A percentile compares a stretch with the other conserved stretches of the same genome.
Conservation (phyloP, 2,797 vertebrate genomes). For the Chaetophractus vellerosus region DNA sequence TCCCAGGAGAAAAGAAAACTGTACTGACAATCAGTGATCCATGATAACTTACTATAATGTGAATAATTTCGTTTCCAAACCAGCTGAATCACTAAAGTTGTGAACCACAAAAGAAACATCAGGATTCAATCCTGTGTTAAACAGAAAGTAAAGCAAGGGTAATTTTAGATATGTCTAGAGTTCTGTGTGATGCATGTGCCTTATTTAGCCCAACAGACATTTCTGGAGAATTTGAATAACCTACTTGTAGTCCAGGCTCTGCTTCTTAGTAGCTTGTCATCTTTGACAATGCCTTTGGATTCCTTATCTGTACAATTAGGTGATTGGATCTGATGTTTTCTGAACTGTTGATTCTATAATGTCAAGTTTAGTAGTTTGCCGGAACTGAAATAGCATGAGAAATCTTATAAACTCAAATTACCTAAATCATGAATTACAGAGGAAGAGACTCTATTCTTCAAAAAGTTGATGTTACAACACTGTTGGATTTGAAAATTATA, state of each 20-base stretch:
- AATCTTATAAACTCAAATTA: not conserved
- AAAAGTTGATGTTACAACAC: not conserved
- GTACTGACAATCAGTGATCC: not conserved
- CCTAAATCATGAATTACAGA: conserved; percentile 23
- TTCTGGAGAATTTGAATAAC: not conserved
- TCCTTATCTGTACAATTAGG: not conserved
- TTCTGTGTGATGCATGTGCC: not conserved
- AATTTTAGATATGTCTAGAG: not conserved
- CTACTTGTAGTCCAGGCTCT: not conserved
- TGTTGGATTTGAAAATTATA: not conserved
- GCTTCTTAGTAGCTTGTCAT: not conserved
- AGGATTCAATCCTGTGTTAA: not conserved
- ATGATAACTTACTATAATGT: too few relatives aligned
- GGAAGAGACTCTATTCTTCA: not conserved
- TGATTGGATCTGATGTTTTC: not conserved
- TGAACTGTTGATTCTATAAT: not conserved
- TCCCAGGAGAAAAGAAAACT: too few relatives aligned
- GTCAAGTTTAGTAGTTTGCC: not conserved
- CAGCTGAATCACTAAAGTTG: too few relatives aligned
- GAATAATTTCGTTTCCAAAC: too few relatives aligned
- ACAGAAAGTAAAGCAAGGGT: conserved; percentile 18
- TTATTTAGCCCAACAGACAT: not conserved
- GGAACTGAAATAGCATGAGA: not conserved
- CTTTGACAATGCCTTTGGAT: not conserved
- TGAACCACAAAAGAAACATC: not conserved